Base-by-base conservation (phyloP, 2,888 invertebrate genomes). In the Cephalotes varians region DNA sequence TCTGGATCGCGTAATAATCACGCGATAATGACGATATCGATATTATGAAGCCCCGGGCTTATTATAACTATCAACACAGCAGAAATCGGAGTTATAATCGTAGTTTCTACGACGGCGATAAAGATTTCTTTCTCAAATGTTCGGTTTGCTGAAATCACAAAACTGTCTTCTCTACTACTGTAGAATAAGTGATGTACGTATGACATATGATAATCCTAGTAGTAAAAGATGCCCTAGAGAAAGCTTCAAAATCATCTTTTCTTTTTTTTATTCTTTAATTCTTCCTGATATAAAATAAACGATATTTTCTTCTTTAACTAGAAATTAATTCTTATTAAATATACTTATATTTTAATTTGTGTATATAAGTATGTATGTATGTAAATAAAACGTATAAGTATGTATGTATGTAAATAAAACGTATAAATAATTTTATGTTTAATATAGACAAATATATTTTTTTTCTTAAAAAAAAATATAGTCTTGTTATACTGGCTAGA, bases 1-100 rank as follows among this genome's bases (percentile, higher is more conserved):
- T 56, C 37, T 31, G 51, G 28, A 80, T 64, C 37, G 25, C 65
- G 67, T 67, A 40, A 71, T 79, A 71, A 83, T 80, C 51, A 31
- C 60, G 44, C 49, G 74, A 73, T 73, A 81, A 81, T 65, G 72
- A 72, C 58, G 47, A 69, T 82, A 67, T 71, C 56, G 64, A 73
- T 83, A 83, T 83, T 60, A 51, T 58, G 28, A 73, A 65, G 81
- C 34, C 58, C 40, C 21, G 15, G 64, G 49, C 25, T 73, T 67
- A 34, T 71, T 71, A 79, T n/a, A 69, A 58, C 21, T 56, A 40
- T 10, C 44, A 51, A 21, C 40, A 6, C 21, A 9, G 37, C 15
- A 18, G 44, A 77, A 69, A 47, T 71, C 12, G 12, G 25, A 12
- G 31, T 40, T 7, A 54, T 67, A 47, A 76, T 65, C 65, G 37